Evolutionary conservation across 1,140 invertebrate species (phyloP), one percentile per base, ranked within the genome.

Genomic region (Drosophila pachea): DNA sequence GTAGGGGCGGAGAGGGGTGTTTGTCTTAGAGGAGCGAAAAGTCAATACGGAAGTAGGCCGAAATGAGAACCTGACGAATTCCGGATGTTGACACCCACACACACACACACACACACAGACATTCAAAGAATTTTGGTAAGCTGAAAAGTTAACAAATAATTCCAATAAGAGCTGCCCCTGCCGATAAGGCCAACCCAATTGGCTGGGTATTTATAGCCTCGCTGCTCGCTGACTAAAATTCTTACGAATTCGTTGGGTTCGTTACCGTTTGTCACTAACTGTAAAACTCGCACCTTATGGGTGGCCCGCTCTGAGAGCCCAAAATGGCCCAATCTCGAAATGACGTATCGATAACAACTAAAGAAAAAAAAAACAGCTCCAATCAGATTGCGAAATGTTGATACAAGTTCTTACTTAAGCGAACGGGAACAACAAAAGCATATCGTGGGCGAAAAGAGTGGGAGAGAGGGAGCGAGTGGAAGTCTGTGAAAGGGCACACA

Each of bases 311-410:
- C 11, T 35, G 14, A 22, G 22, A 22, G 22, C 9, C 32, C 43
- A 49, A 12, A 38, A 36, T 47, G 5, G 54, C 60, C 43, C 31
- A 45, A 67, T 33, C 64, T 48, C 5, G 29, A 49, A 56, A 47
- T 68, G 58, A 68, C 66, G 58, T 68, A 68, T 68, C 60, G 60
- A 63, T 40, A 50, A 61, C 11, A 33, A 49, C 48, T 43, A 45
- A 32, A 29, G 53, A 43, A 54, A 45, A 63, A 54, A 50, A 56
- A 36, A 63, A 54, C 33, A 56, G 14, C 54, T 12, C n/a, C 35
- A 60, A 67, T 60, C 53, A 53, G 63, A 72, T 72, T 68, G 68
- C 68, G 56, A 72, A 72, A 71, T 50, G 32, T 71, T 61, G 50
- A 67, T 14, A 43, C n/a, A 14, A 43, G 22, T 22, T 22, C 22